Evolutionary conservation across 2,797 vertebrate genomes (phyloP), one percentile per base, ranked within the genome.

Genomic region (Adelosebastes latens): DNA sequence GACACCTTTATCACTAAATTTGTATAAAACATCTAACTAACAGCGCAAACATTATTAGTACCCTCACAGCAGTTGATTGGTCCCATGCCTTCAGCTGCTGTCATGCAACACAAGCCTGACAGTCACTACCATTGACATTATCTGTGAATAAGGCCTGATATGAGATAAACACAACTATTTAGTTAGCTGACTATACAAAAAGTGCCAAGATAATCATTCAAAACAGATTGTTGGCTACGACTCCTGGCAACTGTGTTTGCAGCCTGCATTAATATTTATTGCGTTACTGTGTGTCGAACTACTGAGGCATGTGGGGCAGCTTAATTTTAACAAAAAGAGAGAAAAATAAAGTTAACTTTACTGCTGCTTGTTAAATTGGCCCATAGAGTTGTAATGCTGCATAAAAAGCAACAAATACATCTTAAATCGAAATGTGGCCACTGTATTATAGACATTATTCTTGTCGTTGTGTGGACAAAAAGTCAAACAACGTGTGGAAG

Each of bases 181-280:
- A 71, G 79, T 83, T 81, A 80, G 65, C 83, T 81, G 82, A 77
- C 62, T 61, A 36, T 80, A 87, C 68, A 73, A 64, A 80, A 82
- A 79, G 58, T 76, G 56, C 82, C 80, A 82, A 75, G 34, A 84
- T 75, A 79, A 83, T 85, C 74, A 81, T 76, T 87, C 82, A 24
- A 83, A 90, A 72, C 83, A 83, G 85, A 84, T 29, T 83, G 77
- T 82, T 89, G 85, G 77, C 80, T 42, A 49, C 10, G 31, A 76
- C 31, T 81, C 62, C 64, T 83, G 82, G 83, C 72, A 79, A 87
- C 62, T 27, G 58, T 75, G 71, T 72, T 62, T 73, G 67, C 69
- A 78, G 83, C 61, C 81, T 80, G 65, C 72, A 82, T 82, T 86
- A 60, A 53, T 80, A 87, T 80, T 73, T 79, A 77, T 79, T 39